These are phyloP conservation scores for Dione vanillae DNA, from an alignment of 2,888 invertebrate genomes.

Conservation along the genomic window DNA sequence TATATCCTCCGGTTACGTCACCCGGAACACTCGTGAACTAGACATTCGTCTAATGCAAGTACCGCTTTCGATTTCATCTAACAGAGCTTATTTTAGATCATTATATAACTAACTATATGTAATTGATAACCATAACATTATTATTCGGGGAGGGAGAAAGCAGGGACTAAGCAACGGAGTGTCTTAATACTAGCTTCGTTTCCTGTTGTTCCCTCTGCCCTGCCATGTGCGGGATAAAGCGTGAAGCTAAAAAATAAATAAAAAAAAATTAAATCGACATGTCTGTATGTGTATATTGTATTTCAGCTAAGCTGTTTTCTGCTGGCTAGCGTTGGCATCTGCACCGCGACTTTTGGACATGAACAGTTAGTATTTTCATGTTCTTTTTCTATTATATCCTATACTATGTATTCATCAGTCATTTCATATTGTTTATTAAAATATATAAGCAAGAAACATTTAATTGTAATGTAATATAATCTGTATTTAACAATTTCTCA, in stretches of 20 bases:
- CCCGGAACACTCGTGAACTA: slow-evolving; percentile 38
- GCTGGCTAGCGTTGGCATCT: slow-evolving; percentile 76
- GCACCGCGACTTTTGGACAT: slow-evolving; percentile 80
- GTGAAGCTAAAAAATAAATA: too few species aligned
- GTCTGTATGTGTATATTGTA: slow-evolving; percentile 53
- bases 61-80: slow-evolving; percentile 58
- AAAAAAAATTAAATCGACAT: too few species aligned
- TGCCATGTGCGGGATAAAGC: too few species aligned
- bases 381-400: slow-evolving; percentile 52
- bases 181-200: too few species aligned
- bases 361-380: slow-evolving; percentile 79
- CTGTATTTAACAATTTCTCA: slow-evolving; percentile 71
- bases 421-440: slow-evolving; percentile 27
- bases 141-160: too few species aligned
- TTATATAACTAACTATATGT: slow-evolving; percentile 15
- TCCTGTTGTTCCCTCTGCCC: too few species aligned
- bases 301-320: slow-evolving; percentile 79
- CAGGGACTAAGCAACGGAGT: too few species aligned
- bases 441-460: slow-evolving; percentile 60
- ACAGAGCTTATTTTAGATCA: slow-evolving; percentile 32
- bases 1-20: slow-evolving; percentile 44
- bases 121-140: background rate
- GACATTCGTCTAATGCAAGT: slow-evolving; percentile 41
- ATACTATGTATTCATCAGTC: too few species aligned
- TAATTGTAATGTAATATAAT: slow-evolving; percentile 73